phyloP scores from a whole-genome alignment of 2,113 vertebrate genomes.

The cat (Felis catus) region F.catus_Fca126_mat1.0 CM031415.1:78391001-78391500 shows the following conservation, averaged over 20 bases:
- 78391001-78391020: not conserved
- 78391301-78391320: not conserved
- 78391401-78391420: not conserved
- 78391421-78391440: not conserved
- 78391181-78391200: not conserved
- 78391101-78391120: not conserved
- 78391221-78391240: not conserved
- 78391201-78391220: not conserved
- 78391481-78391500: not conserved
- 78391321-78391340: not conserved
- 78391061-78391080: not conserved
- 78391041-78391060: not conserved
- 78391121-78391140: not conserved
- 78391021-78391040: not conserved
- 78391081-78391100: conserved; percentile 24
- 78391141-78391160: not conserved
- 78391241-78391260: not conserved
- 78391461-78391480: not conserved
- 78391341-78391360: not conserved
- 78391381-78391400: not conserved
- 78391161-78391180: not conserved
- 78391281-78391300: not conserved
- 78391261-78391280: not conserved
- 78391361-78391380: not conserved
- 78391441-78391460: not conserved